Evolutionary conservation across 1,140 invertebrate genomes (phyloP).

Genomic region (Anoplophora glabripennis): DNA sequence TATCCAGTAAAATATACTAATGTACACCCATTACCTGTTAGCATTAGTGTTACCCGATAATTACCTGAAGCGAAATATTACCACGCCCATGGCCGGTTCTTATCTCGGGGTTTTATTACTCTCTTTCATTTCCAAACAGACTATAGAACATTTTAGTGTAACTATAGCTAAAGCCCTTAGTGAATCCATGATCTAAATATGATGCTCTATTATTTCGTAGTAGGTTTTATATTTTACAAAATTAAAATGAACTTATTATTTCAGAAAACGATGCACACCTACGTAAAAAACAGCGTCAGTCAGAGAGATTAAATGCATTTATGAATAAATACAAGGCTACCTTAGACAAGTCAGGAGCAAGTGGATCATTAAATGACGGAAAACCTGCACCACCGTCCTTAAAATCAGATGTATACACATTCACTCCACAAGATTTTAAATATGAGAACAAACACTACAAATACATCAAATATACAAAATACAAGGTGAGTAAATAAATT

Average conservation of each 20-base stretch:
- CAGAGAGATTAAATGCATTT: conserved; percentile 60
- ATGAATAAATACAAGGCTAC: conserved; percentile 67
- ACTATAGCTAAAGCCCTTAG: no score
- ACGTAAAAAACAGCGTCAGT: conserved; percentile 60
- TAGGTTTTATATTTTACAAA: no score
- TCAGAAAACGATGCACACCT: conserved; percentile 55
- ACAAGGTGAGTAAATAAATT: conserved; percentile 55
- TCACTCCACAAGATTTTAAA: conserved; percentile 74
- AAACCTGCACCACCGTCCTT: conserved; percentile 40
- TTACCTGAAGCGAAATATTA: no score
- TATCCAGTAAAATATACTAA: no score
- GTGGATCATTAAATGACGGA: conserved; percentile 48
- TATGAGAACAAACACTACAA: conserved; percentile 80
- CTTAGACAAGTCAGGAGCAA: conserved; percentile 45
- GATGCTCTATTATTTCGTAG: no score
- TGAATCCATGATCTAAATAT: no score
- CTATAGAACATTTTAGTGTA: no score
- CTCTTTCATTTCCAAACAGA: no score
- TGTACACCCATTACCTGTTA: no score
- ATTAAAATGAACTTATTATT: conserved; percentile 27
- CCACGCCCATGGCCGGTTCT: no score
- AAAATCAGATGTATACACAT: conserved; percentile 57
- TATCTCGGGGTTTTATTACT: no score
- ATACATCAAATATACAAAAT: conserved; percentile 74
- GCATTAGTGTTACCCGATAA: no score